A percentile compares a stretch with the other conserved stretches of the same genome.
Conservation (phyloP, 2,888 invertebrate genomes). For the Apamea monoglypha region DNA sequence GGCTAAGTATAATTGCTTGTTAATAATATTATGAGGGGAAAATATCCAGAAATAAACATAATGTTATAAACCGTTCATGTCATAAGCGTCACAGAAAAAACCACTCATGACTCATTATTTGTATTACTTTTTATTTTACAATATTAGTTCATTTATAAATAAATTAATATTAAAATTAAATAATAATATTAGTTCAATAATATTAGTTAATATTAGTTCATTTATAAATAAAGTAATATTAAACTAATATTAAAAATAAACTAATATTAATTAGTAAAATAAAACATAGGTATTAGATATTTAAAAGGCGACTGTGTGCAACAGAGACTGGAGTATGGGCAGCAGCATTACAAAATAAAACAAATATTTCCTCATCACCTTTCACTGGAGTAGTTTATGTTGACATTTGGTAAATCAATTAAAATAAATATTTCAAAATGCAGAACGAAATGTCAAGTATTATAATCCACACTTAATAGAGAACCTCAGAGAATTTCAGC, state of each 20-base stretch:
- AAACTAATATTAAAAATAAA: neutral
- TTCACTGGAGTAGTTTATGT: slow-evolving; percentile 10
- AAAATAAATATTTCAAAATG: slow-evolving; percentile 11
- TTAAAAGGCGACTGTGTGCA: neutral
- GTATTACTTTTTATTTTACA: too few species aligned
- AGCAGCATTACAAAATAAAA: slow-evolving; percentile 6
- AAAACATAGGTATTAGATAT: neutral
- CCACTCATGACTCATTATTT: neutral
- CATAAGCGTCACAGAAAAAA: neutral
- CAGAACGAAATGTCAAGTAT: neutral
- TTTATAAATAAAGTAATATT: neutral
- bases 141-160: neutral
- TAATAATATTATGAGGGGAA: neutral
- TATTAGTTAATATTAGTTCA: too few species aligned
- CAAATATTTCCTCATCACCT: slow-evolving; percentile 19
- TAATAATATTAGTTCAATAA: too few species aligned
- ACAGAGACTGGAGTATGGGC: neutral
- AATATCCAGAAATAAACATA: slow-evolving; percentile 14
- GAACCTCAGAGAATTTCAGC: neutral
- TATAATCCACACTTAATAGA: neutral
- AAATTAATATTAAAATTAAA: too few species aligned
- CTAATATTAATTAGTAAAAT: slow-evolving; percentile 6
- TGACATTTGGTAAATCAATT: slow-evolving; percentile 18
- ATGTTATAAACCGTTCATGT: neutral
- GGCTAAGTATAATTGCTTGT: neutral